Evolutionary conservation across 35 echinoderm and acorn worm genomes (phyloP).

Genomic region (Chiridota heheva): DNA sequence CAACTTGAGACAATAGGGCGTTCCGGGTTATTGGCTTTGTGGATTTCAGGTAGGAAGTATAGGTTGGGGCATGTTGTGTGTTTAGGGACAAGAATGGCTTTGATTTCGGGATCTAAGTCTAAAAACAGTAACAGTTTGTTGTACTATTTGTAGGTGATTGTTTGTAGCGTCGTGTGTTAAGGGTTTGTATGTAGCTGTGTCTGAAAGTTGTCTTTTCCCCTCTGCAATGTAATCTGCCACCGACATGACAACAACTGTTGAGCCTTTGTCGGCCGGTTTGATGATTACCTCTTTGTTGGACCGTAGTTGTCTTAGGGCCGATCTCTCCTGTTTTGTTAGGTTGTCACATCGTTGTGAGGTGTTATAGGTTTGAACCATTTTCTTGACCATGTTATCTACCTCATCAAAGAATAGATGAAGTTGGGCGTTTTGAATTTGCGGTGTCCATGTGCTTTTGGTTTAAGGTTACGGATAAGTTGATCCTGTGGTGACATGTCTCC

Average conservation of each 20-base stretch:
- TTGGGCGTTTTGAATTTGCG: background rate
- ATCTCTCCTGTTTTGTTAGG: background rate
- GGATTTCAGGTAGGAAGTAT: background rate
- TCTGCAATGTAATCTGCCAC: background rate
- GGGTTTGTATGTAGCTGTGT: background rate
- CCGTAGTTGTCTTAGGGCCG: background rate
- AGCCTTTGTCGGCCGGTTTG: background rate
- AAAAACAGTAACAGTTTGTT: constrained; percentile 2
- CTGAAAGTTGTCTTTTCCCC: background rate
- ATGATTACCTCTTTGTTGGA: constrained; percentile 15
- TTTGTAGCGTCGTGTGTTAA: constrained; percentile 1
- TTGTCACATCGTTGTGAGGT: background rate
- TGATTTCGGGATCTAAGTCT: constrained; percentile 11
- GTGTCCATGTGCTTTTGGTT: constrained; percentile 7
- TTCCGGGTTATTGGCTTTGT: background rate
- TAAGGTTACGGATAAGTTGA: no score
- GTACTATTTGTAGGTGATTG: background rate
- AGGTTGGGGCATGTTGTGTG: background rate
- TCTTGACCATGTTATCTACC: no score
- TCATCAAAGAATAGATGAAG: no score
- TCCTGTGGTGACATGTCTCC: no score
- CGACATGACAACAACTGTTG: constrained; percentile 6
- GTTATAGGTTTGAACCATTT: constrained; percentile 2
- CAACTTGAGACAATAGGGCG: background rate
- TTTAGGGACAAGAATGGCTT: background rate